Percentiles rank a stretch among this genome's conserved stretches.
phyloP scores from a whole-genome alignment of 2,888 invertebrate genomes.

The Calameuta idolon region DNA sequence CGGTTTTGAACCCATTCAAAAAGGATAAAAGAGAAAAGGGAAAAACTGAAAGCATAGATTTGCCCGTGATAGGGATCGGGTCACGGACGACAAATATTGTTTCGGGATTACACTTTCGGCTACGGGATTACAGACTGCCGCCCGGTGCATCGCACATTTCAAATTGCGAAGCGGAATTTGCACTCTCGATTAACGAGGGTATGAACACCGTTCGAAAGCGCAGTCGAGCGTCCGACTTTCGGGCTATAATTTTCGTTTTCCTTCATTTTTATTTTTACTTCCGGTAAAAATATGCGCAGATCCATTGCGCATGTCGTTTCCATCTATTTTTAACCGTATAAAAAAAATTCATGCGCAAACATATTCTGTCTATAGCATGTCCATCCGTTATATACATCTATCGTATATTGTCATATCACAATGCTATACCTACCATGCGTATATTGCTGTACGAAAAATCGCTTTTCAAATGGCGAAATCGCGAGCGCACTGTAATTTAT shows the following conservation, averaged over 20 bases:
- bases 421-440: neutral
- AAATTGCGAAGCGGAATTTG: neutral
- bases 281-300: neutral
- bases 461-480: neutral
- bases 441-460: neutral
- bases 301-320: neutral
- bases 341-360: neutral
- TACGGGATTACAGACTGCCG: slow-evolving; percentile 4
- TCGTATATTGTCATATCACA: neutral
- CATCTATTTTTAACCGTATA: neutral
- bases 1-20: slow-evolving; percentile 30
- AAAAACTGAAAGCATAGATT: neutral
- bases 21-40: neutral
- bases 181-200: slow-evolving; percentile 4
- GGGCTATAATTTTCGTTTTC: neutral
- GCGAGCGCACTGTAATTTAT: neutral
- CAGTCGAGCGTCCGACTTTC: neutral
- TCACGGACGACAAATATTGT: slow-evolving; percentile 13
- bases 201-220: neutral
- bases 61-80: slow-evolving; percentile 10
- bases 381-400: neutral
- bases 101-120: slow-evolving; percentile 15
- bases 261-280: neutral
- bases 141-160: neutral
- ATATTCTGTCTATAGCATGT: neutral